Percentiles rank a stretch among this genome's conserved stretches.
phyloP scores from a whole-genome alignment of 2,113 vertebrate genomes.

The Caracal caracal region DNA sequence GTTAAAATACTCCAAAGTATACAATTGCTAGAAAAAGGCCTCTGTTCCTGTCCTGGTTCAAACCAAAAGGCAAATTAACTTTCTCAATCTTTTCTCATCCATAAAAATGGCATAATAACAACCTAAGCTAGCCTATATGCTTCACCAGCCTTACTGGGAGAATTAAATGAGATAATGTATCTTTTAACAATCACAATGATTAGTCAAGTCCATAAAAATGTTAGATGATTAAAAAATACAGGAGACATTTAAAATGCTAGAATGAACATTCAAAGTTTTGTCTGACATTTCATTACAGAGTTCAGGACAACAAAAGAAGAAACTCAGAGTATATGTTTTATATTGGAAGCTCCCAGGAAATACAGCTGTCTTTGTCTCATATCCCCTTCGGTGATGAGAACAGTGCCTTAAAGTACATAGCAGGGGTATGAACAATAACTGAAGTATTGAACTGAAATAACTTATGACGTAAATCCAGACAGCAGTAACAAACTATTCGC shows the following conservation, averaged over 20 bases:
- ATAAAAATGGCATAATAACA: background rate
- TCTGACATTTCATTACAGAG: background rate
- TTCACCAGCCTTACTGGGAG: background rate
- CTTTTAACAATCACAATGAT: background rate
- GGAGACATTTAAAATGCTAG: background rate
- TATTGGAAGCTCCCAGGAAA: background rate
- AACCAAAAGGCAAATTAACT: background rate
- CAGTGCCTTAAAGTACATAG: background rate
- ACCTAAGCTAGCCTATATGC: background rate
- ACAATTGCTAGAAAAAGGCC: background rate
- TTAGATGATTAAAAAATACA: background rate
- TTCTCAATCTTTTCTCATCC: background rate
- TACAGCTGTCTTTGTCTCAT: background rate
- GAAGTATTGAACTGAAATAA: background rate
- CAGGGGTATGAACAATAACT: background rate
- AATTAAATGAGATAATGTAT: background rate
- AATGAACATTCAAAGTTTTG: background rate
- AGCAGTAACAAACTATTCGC: background rate
- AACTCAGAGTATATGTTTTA: background rate
- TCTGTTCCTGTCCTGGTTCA: background rate
- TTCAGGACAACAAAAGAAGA: background rate
- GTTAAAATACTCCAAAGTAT: background rate
- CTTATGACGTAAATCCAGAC: background rate
- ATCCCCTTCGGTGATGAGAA: background rate
- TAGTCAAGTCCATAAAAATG: background rate